These are phyloP conservation scores for Variabilichromis moorii DNA, from an alignment of 2,113 vertebrate genomes.

Conservation along the genomic window DNA sequence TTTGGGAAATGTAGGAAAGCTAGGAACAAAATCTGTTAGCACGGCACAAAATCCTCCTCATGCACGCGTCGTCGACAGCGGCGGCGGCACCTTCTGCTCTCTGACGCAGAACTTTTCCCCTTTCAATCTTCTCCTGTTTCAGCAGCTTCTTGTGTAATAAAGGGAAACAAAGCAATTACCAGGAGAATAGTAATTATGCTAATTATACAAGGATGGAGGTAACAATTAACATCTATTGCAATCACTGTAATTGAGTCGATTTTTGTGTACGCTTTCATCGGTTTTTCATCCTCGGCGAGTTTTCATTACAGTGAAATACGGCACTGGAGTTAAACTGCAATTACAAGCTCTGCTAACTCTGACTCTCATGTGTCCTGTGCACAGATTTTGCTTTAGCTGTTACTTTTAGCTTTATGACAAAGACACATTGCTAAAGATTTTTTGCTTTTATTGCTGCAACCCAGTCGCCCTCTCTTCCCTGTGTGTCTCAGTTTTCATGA, in stretches of 20 bases:
- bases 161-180: neutral
- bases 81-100: neutral
- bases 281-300: neutral
- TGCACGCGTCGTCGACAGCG: fast-evolving
- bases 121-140: neutral
- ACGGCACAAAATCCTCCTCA: neutral
- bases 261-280: neutral
- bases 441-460: neutral
- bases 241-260: neutral
- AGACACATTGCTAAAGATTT: neutral
- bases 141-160: neutral
- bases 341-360: neutral
- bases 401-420: neutral
- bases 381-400: neutral
- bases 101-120: neutral
- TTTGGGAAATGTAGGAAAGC: neutral
- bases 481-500: neutral
- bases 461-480: neutral
- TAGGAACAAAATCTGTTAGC: neutral
- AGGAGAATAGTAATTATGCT: neutral
- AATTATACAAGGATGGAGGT: neutral
- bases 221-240: neutral
- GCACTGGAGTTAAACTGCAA: neutral
- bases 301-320: neutral
- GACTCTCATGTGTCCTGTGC: neutral